phyloP scores from a whole-genome alignment of 64 coral and sea anemone genomes.

The Stichodactyla mertensii region DNA sequence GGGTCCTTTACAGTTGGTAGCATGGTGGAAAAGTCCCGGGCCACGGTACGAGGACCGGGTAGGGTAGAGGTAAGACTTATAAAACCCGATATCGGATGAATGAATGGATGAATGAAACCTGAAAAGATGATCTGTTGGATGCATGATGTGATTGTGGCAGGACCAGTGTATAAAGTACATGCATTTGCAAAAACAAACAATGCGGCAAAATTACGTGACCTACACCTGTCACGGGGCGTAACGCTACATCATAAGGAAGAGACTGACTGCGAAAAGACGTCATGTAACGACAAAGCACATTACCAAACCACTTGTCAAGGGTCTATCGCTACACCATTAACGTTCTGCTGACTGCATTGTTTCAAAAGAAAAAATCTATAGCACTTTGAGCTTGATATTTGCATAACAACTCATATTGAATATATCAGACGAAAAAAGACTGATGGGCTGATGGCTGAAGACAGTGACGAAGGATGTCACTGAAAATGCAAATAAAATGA shows the following conservation, averaged over 20 bases:
- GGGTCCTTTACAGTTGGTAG: conserved; percentile 45
- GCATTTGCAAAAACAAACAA: too few species aligned
- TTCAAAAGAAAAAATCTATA: background rate
- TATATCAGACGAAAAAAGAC: background rate
- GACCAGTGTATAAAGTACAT: too few species aligned
- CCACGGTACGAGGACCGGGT: conserved; percentile 14
- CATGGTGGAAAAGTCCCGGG: background rate
- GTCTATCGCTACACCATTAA: too few species aligned
- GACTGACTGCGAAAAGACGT: too few species aligned
- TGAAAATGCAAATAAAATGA: background rate
- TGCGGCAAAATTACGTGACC: too few species aligned
- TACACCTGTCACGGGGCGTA: background rate
- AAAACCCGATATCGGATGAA: background rate
- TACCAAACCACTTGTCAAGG: too few species aligned
- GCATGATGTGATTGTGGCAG: too few species aligned
- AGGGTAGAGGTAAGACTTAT: conserved; percentile 30
- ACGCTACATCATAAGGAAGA: background rate
- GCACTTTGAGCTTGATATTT: background rate
- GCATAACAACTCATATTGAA: background rate
- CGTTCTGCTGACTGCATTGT: too few species aligned
- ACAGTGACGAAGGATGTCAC: background rate
- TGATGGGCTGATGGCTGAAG: background rate
- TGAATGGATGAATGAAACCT: background rate
- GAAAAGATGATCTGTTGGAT: too few species aligned
- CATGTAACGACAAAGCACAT: too few species aligned